Conservation (phyloP, 1,140 invertebrate genomes). For the Leptinotarsa defecta region DNA sequence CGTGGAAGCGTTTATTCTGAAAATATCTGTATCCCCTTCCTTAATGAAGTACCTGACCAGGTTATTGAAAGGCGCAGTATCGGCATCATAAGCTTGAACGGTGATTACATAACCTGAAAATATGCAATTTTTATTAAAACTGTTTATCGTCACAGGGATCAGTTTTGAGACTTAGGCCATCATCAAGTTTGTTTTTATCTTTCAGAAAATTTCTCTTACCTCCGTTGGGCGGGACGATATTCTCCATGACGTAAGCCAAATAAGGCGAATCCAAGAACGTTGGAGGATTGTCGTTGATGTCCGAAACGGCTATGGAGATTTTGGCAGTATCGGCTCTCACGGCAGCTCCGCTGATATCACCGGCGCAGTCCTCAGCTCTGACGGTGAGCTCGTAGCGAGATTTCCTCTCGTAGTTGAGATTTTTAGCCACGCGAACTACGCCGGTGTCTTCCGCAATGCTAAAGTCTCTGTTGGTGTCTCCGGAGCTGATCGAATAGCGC, state of each 20-base stretch:
- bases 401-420: conserved; percentile 89
- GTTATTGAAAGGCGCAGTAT: conserved; percentile 87
- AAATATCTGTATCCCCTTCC: conserved; percentile 86
- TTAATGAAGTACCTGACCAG: conserved; percentile 90
- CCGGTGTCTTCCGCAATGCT: conserved; percentile 89
- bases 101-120: conserved; percentile 70
- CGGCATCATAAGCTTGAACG: conserved; percentile 85
- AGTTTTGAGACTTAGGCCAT: background rate
- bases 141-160: background rate
- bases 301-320: conserved; percentile 73
- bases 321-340: conserved; percentile 73
- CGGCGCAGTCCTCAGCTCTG: conserved; percentile 85
- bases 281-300: conserved; percentile 95
- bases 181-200: background rate
- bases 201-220: conserved; percentile 41
- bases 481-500: conserved; percentile 84
- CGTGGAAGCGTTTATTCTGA: conserved; percentile 85
- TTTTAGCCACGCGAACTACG: conserved; percentile 83
- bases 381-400: conserved; percentile 81
- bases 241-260: conserved; percentile 90
- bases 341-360: conserved; percentile 61
- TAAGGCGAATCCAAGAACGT: conserved; percentile 91
- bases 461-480: conserved; percentile 89
- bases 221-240: conserved; percentile 75
- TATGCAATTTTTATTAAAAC: background rate